Conservation (phyloP, 1,140 invertebrate species). For the Zeugodacus cucurbitae region DNA sequence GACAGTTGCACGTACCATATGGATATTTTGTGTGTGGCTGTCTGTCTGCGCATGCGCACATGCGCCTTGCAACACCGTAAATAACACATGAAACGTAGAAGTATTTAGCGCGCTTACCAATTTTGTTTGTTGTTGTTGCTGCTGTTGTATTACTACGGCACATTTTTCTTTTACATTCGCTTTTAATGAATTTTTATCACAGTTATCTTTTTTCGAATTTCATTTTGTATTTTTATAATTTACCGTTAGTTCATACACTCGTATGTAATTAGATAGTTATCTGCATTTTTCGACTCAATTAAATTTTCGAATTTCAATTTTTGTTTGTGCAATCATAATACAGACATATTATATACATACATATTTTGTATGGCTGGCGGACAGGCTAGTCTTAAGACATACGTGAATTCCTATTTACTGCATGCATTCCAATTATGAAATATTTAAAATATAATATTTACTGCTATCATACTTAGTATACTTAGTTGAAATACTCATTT, state of each 20-base stretch:
- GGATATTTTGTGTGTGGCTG: background rate
- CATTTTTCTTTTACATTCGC: background rate
- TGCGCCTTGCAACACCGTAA: background rate
- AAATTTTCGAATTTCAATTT: background rate
- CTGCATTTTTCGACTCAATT: conserved; percentile 38
- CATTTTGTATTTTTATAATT: background rate
- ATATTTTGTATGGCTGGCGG: background rate
- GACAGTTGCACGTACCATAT: background rate
- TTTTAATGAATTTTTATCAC: background rate
- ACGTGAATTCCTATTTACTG: background rate
- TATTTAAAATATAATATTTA: background rate
- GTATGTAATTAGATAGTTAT: background rate
- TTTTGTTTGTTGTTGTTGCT: background rate
- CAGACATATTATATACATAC: background rate
- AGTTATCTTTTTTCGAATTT: background rate
- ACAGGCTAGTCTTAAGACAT: background rate
- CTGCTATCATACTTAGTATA: too few relatives aligned
- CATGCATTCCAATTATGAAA: background rate
- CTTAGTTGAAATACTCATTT: too few relatives aligned
- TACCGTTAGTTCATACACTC: background rate
- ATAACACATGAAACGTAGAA: background rate
- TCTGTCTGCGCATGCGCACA: background rate
- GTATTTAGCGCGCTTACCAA: background rate
- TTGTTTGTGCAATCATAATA: background rate
- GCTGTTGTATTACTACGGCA: background rate